Base-by-base conservation (phyloP, 2,797 vertebrate species). In the Aulostomus chinensis region DNA sequence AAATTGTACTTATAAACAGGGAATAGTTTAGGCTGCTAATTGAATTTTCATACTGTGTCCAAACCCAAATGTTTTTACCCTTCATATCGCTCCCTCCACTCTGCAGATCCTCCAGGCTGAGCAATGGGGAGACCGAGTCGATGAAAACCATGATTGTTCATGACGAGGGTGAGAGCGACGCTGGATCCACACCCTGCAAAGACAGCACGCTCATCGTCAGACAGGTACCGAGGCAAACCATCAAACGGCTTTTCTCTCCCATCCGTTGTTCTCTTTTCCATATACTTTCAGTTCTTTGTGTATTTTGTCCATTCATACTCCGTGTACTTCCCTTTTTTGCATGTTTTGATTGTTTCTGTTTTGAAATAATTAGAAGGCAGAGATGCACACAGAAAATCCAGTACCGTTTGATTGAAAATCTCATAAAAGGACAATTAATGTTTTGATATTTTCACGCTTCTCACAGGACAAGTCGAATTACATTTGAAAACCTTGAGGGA, bases 101-200 rank as follows among this genome's bases (percentile, higher is more conserved):
- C 21, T 10, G 11, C 73, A 91, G 90, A 7, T 89, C 86, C 1
- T 90, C 88, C 70, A 94, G 94, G 73, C 83, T 99, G 80, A 99
- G 96, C 83, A 99, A 99, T 7, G 96, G 97, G 14, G 97, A 98
- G 84, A 95, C 94, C 0, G 95, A 94, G 64, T 98, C 96, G 0
- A 94, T 94, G 71, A 98, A 98, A 84, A 98, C 95, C 4, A 96
- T 97, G 94, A 94, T 98, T 0, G 94, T 97, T 43, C 96, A 96
- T 16, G 96, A 97, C 0, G 94, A 98, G 15, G 92, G 93, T 7
- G 96, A 98, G 72, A 94, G 91, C 38, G 95, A 98, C n/a, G 91
- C 92, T 1, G 93, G 93, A 18, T 91, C 94, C 70, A 96, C 93
- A 15, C 96, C 95, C 4, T 96, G 95, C 76, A 99, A 97, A 88